phyloP scores from a whole-genome alignment of 2,797 vertebrate genomes.

The Molossus alvarezi region DNA sequence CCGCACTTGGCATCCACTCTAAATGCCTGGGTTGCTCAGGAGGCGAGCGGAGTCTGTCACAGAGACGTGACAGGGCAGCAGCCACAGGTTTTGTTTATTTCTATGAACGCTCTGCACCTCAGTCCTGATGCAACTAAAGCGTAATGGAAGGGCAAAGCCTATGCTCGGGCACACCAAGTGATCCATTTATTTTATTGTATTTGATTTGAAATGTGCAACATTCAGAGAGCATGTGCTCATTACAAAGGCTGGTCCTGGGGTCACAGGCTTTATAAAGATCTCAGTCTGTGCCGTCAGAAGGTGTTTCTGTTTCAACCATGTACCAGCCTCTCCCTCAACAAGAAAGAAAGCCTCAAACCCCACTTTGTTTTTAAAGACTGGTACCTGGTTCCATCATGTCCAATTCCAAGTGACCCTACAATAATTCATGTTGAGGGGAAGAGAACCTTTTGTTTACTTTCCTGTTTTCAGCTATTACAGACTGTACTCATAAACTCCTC shows the following conservation, averaged over 20 bases:
- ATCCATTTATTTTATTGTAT: constrained; percentile 46
- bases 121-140: constrained; percentile 55
- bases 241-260: not conserved
- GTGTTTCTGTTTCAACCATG: not conserved
- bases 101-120: not conserved
- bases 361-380: constrained; percentile 49
- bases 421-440: not conserved
- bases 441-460: constrained; percentile 29
- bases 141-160: not conserved
- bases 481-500: constrained; percentile 40
- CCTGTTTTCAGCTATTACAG: constrained; percentile 35
- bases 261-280: constrained; percentile 28
- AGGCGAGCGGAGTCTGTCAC: not conserved
- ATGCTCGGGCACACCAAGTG: not conserved
- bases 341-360: constrained; percentile 24
- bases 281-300: not conserved
- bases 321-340: not conserved
- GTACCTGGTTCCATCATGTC: not conserved
- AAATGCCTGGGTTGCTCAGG: not conserved
- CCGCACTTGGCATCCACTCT: not conserved
- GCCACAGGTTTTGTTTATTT: not conserved
- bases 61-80: not conserved
- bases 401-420: not conserved
- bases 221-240: constrained; percentile 39
- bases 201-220: constrained; percentile 33